These are phyloP conservation scores for Troglohyphantes excavatus DNA, from an alignment of 2,888 invertebrate genomes.

Conservation along the genomic window DNA sequence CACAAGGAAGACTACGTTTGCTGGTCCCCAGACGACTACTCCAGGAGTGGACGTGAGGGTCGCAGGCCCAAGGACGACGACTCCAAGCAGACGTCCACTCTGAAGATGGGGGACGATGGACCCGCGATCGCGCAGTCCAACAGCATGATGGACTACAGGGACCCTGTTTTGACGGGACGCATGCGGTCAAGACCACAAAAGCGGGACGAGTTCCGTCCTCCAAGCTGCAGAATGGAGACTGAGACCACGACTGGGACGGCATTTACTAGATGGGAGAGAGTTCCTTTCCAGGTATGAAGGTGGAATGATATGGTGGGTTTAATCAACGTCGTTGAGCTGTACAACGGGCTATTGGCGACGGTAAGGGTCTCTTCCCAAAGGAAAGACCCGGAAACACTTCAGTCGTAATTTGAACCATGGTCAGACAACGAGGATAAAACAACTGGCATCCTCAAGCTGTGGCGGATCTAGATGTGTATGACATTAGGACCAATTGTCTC, in stretches of 20 bases:
- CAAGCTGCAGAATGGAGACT: slow-evolving; percentile 18
- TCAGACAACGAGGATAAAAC: too few species aligned
- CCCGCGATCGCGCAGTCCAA: slow-evolving; percentile 17
- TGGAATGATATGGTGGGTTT: too few species aligned
- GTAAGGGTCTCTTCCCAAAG: too few species aligned
- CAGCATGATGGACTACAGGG: slow-evolving; percentile 20
- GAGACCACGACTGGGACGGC: background rate
- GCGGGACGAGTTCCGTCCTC: background rate
- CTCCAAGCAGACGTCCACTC: background rate
- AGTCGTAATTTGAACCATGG: too few species aligned
- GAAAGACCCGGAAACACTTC: too few species aligned
- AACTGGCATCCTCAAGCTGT: too few species aligned
- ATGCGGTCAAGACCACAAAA: background rate
- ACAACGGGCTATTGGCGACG: too few species aligned
- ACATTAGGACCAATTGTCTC: too few species aligned
- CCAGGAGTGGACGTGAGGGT: background rate
- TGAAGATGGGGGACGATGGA: background rate
- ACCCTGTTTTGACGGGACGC: background rate
- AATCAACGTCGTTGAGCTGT: too few species aligned
- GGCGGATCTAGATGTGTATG: too few species aligned
- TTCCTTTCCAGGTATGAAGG: background rate
- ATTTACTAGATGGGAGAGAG: slow-evolving; percentile 1
- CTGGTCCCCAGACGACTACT: background rate
- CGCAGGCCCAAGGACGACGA: too few species aligned
- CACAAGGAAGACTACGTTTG: slow-evolving; percentile 6